phyloP scores from a whole-genome alignment of 2,113 vertebrate genomes.

The Oreochromis niloticus region DNA sequence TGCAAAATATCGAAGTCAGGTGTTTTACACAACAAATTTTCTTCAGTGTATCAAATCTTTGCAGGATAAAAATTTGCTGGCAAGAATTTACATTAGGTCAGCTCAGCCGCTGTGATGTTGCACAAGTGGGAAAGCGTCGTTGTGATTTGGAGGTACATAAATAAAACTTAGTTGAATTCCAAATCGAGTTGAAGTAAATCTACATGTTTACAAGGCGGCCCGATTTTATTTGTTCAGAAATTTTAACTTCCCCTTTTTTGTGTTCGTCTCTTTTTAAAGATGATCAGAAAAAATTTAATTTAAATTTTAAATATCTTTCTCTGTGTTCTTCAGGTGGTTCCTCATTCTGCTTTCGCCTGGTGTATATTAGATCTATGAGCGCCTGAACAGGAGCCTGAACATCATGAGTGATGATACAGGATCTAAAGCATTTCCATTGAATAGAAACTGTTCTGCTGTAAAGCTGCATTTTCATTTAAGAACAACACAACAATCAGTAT shows the following conservation, averaged over 20 bases:
- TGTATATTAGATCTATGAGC: not conserved
- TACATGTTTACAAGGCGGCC: fast-evolving
- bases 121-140: fast-evolving
- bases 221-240: not conserved
- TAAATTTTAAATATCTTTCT: not conserved
- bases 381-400: not conserved
- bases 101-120: not conserved
- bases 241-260: not conserved
- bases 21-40: not conserved
- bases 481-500: too few relatives aligned
- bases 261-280: not conserved
- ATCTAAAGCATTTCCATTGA: too few relatives aligned
- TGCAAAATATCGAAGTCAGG: not conserved
- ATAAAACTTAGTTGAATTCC: not conserved
- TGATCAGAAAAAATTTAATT: not conserved
- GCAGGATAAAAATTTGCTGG: not conserved
- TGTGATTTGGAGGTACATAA: not conserved
- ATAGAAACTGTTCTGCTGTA: not conserved
- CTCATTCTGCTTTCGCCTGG: too few relatives aligned
- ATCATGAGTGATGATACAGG: too few relatives aligned
- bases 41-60: not conserved
- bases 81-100: not conserved
- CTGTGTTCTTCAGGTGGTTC: not conserved
- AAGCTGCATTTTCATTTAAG: not conserved
- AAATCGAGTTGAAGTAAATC: not conserved